These are phyloP conservation scores for Oreocharis arfaki DNA, from an alignment of 2,113 vertebrate genomes.

Conservation along the genomic window DNA sequence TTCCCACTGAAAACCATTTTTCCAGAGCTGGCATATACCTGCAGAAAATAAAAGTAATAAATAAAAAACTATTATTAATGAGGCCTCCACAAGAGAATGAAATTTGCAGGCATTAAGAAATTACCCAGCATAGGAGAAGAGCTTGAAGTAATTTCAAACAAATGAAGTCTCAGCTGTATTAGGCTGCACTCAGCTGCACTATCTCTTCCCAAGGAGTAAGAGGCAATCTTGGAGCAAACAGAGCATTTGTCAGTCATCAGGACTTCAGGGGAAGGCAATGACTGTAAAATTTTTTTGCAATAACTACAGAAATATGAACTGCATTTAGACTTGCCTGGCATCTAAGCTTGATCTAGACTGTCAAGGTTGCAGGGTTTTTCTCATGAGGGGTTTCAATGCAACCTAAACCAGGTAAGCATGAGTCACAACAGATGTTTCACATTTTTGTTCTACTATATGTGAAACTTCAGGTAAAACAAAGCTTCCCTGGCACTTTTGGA, in stretches of 20 bases:
- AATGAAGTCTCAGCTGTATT: background rate
- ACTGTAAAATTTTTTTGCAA: background rate
- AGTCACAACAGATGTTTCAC: background rate
- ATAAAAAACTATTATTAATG: background rate
- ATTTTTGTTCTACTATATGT: background rate
- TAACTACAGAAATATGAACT: background rate
- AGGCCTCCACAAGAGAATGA: background rate
- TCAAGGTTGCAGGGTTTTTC: background rate
- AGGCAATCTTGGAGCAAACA: background rate
- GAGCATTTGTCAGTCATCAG: background rate
- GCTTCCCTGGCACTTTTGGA: background rate
- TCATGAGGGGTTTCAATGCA: background rate
- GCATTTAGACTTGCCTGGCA: background rate
- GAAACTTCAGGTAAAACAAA: background rate
- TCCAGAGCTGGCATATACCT: background rate
- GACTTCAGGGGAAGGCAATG: background rate
- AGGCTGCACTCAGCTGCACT: background rate
- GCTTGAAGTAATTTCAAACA: background rate
- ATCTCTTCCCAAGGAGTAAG: background rate
- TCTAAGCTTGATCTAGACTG: background rate
- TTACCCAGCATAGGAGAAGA: background rate
- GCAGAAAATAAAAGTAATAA: background rate
- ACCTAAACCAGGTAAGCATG: background rate
- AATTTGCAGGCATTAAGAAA: background rate
- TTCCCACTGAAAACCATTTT: background rate